Conservation (phyloP, 2,797 vertebrate species). For the Huso huso region DNA sequence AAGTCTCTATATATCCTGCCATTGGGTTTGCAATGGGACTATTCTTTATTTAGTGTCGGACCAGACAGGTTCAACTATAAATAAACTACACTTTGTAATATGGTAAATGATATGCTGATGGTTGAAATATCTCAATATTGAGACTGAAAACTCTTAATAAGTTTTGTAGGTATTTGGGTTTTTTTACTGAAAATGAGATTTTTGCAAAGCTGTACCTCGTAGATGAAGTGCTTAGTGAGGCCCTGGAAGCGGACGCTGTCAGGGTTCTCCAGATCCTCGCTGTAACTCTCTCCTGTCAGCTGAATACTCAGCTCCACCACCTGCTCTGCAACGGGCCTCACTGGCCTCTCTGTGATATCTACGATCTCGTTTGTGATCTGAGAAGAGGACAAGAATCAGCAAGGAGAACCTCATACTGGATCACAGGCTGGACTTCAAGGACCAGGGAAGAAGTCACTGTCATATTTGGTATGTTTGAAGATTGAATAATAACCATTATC, state of each 20-base stretch:
- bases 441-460: no score
- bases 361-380: slow-evolving; percentile 81
- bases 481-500: no score
- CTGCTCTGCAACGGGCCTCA: slow-evolving; percentile 55
- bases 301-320: slow-evolving; percentile 74
- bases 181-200: neutral
- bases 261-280: slow-evolving; percentile 58
- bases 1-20: no score
- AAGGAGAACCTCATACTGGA: no score
- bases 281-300: slow-evolving; percentile 64
- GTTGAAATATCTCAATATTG: neutral
- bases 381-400: slow-evolving; percentile 15
- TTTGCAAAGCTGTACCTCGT: slow-evolving; percentile 55
- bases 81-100: no score
- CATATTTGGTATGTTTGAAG: no score
- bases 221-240: slow-evolving; percentile 64
- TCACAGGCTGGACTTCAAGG: no score
- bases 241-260: slow-evolving; percentile 47
- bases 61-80: no score
- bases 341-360: slow-evolving; percentile 42
- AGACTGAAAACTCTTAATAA: neutral
- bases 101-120: neutral
- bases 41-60: no score
- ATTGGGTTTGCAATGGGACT: no score
- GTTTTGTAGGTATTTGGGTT: neutral